Evolutionary conservation across 2,888 invertebrate species (phyloP).

Genomic region (Dione juno): DNA sequence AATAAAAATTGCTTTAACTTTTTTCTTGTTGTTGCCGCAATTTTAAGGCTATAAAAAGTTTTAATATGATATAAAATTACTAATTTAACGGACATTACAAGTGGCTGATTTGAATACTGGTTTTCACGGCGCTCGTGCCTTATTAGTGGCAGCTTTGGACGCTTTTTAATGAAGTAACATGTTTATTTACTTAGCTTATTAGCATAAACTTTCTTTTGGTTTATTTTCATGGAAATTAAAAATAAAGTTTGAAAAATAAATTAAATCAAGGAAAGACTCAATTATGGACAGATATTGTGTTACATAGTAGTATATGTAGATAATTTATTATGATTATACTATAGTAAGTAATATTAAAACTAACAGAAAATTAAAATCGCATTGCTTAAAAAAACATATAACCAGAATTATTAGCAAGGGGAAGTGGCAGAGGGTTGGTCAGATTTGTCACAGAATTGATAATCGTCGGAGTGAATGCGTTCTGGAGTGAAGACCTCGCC

Average conservation of each 20-base stretch:
- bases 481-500: too few species aligned
- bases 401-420: too few species aligned
- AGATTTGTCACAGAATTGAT: too few species aligned
- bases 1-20: conserved; percentile 11
- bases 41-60: conserved; percentile 16
- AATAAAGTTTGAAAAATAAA: background rate
- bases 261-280: background rate
- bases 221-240: background rate
- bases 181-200: conserved; percentile 30
- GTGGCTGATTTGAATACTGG: conserved; percentile 24
- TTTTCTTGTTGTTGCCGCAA: background rate
- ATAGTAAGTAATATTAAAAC: too few species aligned
- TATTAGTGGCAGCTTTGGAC: conserved; percentile 25
- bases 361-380: too few species aligned
- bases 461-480: too few species aligned
- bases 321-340: too few species aligned
- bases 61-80: conserved; percentile 28
- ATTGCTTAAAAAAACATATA: background rate
- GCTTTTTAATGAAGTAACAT: conserved; percentile 22
- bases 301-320: too few species aligned
- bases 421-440: too few species aligned
- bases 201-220: conserved; percentile 4
- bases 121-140: conserved; percentile 27
- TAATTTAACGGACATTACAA: conserved; percentile 29
- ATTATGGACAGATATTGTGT: too few species aligned